Evolutionary conservation across 2,113 vertebrate genomes (phyloP).

Genomic region (Isurus oxyrinchus): DNA sequence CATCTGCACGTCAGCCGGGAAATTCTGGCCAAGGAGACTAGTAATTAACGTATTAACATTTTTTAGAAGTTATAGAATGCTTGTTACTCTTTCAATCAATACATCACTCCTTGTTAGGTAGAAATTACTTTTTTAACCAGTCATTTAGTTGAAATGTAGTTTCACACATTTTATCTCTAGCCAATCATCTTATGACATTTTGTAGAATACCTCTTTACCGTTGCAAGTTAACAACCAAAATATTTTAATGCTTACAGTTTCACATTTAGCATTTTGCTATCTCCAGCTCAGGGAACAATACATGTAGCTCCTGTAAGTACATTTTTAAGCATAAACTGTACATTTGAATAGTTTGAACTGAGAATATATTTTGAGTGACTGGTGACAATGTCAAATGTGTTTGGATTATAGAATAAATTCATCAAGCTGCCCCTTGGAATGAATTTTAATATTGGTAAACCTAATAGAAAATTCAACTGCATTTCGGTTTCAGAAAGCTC

Average conservation of each 20-base stretch:
- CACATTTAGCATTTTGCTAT: neutral
- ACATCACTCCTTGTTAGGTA: conserved; percentile 6
- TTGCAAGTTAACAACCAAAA: neutral
- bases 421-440: conserved; percentile 37
- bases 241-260: neutral
- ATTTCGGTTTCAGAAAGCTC: conserved; percentile 49
- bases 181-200: neutral
- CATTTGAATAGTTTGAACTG: neutral
- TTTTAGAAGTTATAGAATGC: neutral
- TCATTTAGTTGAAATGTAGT: neutral
- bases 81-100: conserved; percentile 8
- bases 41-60: neutral
- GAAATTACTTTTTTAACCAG: neutral
- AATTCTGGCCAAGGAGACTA: neutral
- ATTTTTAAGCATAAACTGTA: neutral
- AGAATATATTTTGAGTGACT: neutral
- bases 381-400: conserved; percentile 20
- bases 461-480: conserved; percentile 54
- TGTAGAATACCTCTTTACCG: neutral
- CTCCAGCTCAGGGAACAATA: neutral
- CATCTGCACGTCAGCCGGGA: no score
- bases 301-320: neutral
- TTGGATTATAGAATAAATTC: conserved; percentile 14
- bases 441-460: conserved; percentile 46
- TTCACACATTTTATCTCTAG: neutral